Evolutionary conservation across 2,888 invertebrate genomes (phyloP).

Genomic region (Hecatera dysodea): DNA sequence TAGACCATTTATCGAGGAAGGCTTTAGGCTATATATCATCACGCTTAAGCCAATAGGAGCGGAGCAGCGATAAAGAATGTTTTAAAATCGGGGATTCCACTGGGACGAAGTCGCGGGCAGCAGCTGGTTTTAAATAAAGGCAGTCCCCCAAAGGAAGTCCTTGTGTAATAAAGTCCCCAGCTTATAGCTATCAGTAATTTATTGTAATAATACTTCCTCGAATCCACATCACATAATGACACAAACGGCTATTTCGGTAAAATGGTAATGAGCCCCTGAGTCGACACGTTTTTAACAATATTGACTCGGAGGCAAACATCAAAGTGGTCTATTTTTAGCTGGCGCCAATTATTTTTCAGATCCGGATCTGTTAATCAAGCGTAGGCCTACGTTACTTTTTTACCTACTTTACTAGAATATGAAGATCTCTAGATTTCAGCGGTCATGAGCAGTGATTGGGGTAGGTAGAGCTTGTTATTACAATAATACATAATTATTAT

Average conservation of each 20-base stretch:
- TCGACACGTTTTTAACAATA: constrained; percentile 27
- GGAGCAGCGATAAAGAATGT: no score
- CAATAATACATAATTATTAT: no score
- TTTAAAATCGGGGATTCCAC: no score
- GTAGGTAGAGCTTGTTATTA: no score
- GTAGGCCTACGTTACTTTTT: not conserved
- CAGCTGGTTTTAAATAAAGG: no score
- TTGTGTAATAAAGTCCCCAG: no score
- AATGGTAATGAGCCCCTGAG: constrained; percentile 1
- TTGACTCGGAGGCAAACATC: constrained; percentile 12
- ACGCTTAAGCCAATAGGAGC: no score
- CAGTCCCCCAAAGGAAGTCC: no score
- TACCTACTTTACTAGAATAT: not conserved
- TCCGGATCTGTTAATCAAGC: not conserved
- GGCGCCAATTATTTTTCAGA: constrained; percentile 26
- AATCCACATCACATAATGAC: not conserved
- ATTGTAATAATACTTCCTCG: not conserved
- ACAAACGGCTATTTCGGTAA: constrained; percentile 1
- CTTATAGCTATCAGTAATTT: not conserved
- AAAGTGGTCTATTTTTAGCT: constrained; percentile 27
- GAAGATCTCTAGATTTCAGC: not conserved
- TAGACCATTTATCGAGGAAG: no score
- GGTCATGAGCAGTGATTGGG: no score
- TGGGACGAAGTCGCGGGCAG: no score
- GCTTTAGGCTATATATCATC: no score